Conservation (phyloP, 37 sponge, comb jelly and placozoan genomes). For the Diacarnus erythraeanus region DNA sequence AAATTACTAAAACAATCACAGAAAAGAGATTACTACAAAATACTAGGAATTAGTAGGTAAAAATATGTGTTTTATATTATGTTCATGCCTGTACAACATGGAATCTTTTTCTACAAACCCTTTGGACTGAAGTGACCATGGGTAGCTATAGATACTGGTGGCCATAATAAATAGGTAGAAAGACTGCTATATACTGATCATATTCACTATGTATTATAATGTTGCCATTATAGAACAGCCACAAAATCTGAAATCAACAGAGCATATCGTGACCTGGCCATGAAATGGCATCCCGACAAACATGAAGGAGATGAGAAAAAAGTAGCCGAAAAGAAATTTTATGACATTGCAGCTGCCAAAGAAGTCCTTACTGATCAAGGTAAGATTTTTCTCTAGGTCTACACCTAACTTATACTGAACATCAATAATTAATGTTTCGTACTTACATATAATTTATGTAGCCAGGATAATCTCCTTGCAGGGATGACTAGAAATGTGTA, state of each 20-base stretch:
- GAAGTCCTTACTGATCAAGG: conserved; percentile 95
- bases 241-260: conserved; percentile 85
- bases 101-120: not conserved
- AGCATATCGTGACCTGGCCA: conserved; percentile 92
- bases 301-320: conserved; percentile 84
- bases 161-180: no score
- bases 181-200: no score
- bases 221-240: no score
- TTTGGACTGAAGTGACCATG: no score
- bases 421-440: no score
- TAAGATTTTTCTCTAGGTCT: no score
- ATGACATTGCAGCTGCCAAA: conserved; percentile 99
- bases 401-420: not conserved
- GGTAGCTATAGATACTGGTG: no score
- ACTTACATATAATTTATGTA: no score
- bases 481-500: no score
- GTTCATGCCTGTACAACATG: not conserved
- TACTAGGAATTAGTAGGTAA: conserved; percentile 91
- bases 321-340: conserved; percentile 94
- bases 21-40: conserved; percentile 98
- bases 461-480: no score
- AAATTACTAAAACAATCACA: conserved; percentile 94
- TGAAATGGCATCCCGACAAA: conserved; percentile 94
- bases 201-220: no score
- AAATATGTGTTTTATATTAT: not conserved